These are phyloP conservation scores for Epizoanthus rinbou DNA, from an alignment of 92 coral and sea anemone genomes.

Conservation along the genomic window DNA sequence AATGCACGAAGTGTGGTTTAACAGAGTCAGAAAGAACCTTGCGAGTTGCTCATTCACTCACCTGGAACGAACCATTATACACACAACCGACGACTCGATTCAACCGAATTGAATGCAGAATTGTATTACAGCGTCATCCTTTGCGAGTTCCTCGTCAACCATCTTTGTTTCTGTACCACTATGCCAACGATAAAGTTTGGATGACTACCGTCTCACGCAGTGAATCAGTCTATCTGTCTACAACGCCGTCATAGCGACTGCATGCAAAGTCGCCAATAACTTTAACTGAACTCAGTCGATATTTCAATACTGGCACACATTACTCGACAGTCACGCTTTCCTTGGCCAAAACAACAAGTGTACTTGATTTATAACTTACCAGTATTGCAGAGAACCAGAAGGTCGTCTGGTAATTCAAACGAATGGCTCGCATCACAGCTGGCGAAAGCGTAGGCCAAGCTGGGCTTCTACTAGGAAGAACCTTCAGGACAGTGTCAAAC, in stretches of 20 bases:
- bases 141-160: neutral
- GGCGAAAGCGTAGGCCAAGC: neutral
- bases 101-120: neutral
- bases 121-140: neutral
- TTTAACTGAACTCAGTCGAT: too few relatives aligned
- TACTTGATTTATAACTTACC: neutral
- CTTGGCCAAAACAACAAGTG: neutral
- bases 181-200: neutral
- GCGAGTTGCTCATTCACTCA: neutral
- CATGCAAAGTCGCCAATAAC: neutral
- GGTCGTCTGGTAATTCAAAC: neutral
- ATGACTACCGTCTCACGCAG: neutral
- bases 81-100: too few relatives aligned
- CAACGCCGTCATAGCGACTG: neutral
- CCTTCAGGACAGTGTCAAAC: neutral
- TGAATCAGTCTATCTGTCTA: neutral
- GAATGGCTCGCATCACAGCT: slow-evolving; percentile 14
- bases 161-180: too few relatives aligned
- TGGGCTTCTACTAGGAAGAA: neutral
- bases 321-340: too few relatives aligned
- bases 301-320: too few relatives aligned
- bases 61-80: slow-evolving; percentile 11
- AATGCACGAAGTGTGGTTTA: too few relatives aligned
- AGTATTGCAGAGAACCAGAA: neutral
- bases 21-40: neutral